phyloP scores from a whole-genome alignment of 1,140 invertebrate species.

The Leucophenga varia region DNA sequence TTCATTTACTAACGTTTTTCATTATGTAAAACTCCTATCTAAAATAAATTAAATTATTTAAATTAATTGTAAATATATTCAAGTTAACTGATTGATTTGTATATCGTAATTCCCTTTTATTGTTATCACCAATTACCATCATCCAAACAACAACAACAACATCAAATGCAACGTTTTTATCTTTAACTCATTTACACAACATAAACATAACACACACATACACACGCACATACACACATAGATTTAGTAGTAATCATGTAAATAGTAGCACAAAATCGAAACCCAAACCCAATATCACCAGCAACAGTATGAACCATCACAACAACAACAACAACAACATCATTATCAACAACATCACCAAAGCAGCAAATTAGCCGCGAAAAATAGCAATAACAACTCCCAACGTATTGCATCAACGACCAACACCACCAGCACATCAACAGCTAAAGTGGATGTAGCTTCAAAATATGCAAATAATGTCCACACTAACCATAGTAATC shows the following conservation, averaged over 20 bases:
- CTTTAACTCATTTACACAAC: not conserved
- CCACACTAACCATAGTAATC: no score
- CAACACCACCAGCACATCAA: conserved; percentile 2
- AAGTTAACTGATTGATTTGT: no score
- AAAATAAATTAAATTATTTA: not conserved
- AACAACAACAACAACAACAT: conserved; percentile 22
- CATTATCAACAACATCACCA: no score
- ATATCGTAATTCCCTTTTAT: no score
- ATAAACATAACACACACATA: conserved; percentile 22
- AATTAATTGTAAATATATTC: not conserved
- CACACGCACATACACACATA: conserved; percentile 2
- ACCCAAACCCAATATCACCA: conserved; percentile 14
- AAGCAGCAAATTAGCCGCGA: no score
- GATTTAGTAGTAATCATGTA: conserved; percentile 44
- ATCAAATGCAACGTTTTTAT: conserved; percentile 40
- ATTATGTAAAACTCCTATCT: no score
- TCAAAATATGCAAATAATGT: no score
- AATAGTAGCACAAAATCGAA: conserved; percentile 45
- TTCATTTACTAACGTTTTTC: no score
- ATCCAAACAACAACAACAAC: conserved; percentile 19
- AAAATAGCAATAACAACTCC: no score
- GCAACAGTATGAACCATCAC: conserved; percentile 4
- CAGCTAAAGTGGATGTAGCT: no score
- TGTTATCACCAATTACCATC: no score
- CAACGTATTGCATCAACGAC: not conserved